Evolutionary conservation across 1,140 invertebrate genomes (phyloP), one percentile per base, ranked within the genome.

Genomic region (Maniola jurtina): DNA sequence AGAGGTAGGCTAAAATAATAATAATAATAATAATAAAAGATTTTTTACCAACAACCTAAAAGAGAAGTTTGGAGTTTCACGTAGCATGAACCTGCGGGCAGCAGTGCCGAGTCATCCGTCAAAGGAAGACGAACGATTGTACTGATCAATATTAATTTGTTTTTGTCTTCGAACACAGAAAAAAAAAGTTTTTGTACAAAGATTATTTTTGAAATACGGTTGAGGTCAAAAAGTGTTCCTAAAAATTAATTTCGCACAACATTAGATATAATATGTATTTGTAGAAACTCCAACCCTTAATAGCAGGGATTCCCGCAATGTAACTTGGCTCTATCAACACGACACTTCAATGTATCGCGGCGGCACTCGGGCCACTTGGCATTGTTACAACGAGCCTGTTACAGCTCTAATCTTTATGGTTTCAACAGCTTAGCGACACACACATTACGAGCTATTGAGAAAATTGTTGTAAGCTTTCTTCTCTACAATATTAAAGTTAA

Each of bases 61-160:
- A 14, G 25, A 5, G 16, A 50, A 50, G 47, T 50, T 50, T 10
- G 11, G 47, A 16, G 47, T 55, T 55, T 55, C 34, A 6, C 48
- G 14, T 11, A 50, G 14, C n/a, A n/a, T n/a, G n/a, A 47, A 13
- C 36, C 34, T 45, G 36, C 45, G 16, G 42, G 57, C 57, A 45
- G 42, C 9, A 59, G 56, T 58, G 42, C 40, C 34, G 16, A 11
- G 45, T 14, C 57, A 40, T 45, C 57, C 45, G 57, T 59, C 57
- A 59, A 59, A 59, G 38, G 42, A 59, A 59, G 57, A 59, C 57
- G 42, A 5, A 59, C 57, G 57, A 59, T 59, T 59, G 45, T 59
- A 36, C 40, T 59, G 38, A 35, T 45, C n/a, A 40, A 15, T 14
- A 59, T 59, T 25, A 45, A 59, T 45, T 45, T 59, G 11, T 45